phyloP scores from a whole-genome alignment of 2,113 vertebrate species.

The Anas platyrhynchos region DNA sequence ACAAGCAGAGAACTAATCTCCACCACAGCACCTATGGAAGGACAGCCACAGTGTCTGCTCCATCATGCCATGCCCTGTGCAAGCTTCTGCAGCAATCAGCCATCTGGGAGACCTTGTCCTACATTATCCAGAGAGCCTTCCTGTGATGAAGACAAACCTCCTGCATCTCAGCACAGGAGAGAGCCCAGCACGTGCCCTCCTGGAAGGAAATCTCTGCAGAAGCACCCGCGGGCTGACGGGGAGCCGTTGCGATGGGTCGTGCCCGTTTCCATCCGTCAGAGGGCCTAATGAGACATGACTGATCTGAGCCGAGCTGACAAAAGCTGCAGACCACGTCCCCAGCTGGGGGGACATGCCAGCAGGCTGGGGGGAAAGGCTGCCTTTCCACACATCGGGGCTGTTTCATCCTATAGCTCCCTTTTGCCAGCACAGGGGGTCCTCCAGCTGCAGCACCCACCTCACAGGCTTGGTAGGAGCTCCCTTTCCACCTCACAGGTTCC shows the following conservation, averaged over 20 bases:
- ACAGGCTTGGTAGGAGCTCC: not conserved
- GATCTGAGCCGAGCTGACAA: conserved; percentile 55
- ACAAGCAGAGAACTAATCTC: not conserved
- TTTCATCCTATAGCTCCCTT: not conserved
- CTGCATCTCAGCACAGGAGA: not conserved
- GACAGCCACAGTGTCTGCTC: fast-evolving
- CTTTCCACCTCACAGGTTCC: not conserved
- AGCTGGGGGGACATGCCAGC: conserved; percentile 27
- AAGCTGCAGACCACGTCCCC: conserved; percentile 27
- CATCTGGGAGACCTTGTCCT: not conserved
- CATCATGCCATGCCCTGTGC: not conserved
- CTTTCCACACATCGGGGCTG: not conserved
- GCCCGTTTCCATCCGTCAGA: conserved; percentile 29
- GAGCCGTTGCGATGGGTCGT: conserved; percentile 18
- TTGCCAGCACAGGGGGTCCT: not conserved
- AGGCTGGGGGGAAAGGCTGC: not conserved
- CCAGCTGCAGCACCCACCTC: not conserved
- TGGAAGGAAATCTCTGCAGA: not conserved
- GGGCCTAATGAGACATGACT: conserved; percentile 46
- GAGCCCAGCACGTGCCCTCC: not conserved
- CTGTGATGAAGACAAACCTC: not conserved
- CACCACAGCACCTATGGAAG: not conserved
- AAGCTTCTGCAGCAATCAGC: fast-evolving
- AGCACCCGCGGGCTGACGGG: not conserved
- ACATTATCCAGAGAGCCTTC: not conserved